Conservation (phyloP, 37 sponge, comb jelly and placozoan genomes). For the Geodia barretti region DNA sequence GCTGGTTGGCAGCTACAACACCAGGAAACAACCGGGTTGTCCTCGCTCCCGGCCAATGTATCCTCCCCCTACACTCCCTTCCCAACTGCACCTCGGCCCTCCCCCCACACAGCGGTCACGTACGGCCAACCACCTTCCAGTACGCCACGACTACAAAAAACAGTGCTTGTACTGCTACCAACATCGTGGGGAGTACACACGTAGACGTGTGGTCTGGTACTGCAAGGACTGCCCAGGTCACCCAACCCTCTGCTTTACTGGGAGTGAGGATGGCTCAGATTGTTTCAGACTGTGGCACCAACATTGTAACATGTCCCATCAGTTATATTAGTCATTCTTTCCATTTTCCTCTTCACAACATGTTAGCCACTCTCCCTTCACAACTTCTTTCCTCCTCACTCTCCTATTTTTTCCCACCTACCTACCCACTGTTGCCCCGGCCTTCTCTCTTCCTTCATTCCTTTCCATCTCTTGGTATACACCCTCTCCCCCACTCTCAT, state of each 20-base stretch:
- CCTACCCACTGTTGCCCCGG: too few species aligned
- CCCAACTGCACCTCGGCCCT: not conserved
- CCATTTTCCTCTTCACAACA: too few species aligned
- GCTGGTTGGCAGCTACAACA: conserved; percentile 13
- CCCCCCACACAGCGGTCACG: not conserved
- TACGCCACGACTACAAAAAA: not conserved
- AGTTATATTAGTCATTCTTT: too few species aligned
- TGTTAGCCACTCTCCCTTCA: too few species aligned
- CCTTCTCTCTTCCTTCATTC: too few species aligned
- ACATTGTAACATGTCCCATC: too few species aligned
- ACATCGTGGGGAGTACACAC: not conserved
- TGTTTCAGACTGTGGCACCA: conserved; percentile 20
- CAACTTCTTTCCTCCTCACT: too few species aligned
- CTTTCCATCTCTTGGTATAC: too few species aligned
- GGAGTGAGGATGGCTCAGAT: conserved; percentile 13
- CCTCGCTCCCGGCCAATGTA: not conserved
- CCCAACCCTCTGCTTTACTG: conserved; percentile 11
- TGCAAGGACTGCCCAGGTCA: conserved; percentile 12
- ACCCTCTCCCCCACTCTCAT: too few species aligned
- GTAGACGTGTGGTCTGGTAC: not conserved
- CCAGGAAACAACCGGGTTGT: conserved; percentile 4
- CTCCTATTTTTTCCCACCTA: too few species aligned
- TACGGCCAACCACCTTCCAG: not conserved
- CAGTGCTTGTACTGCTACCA: not conserved
- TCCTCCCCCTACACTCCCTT: not conserved